Evolutionary conservation across 2,797 vertebrate genomes (phyloP), one percentile per base, ranked within the genome.

Genomic region (Antrozous pallidus): DNA sequence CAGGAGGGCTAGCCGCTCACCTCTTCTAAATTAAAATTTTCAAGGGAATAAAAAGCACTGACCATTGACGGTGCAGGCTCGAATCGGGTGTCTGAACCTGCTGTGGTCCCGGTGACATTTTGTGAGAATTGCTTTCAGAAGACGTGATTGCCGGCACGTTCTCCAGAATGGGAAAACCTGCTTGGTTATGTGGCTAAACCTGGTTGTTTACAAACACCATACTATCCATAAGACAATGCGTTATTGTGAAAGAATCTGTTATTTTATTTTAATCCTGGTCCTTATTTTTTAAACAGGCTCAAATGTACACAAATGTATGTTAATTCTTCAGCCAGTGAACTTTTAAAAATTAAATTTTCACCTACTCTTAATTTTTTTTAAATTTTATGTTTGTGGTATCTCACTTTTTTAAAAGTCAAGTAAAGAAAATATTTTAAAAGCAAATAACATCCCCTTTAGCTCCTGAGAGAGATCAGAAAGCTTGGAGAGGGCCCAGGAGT

Each of bases 371-470:
- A 5, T 90, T 96, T 73, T 93, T 90, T 95, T 96, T 92, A 18
- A 93, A 91, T 82, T 95, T 96, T 97, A 93, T 42, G 83, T 97
- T 97, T 96, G 73, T 95, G 92, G 54, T 96, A 91, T 97, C 92
- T 95, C 51, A 40, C 78, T 95, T 92, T 92, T 77, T 73, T 67
- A 96, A 92, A 91, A 97, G 92, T 89, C 17, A 20, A 97, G 96
- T 97, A 98, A 98, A 98, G 97, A 86, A 4, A 96, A 3, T 86
- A 79, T 95, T 96, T 98, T 96, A 0, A 97, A 97, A 91, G 28
- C 20, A 95, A 95, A 84, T 96, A 95, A 97, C 94, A 92, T 88
- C 91, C 79, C 80, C 94, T 83, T 84, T 42, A 93, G 47, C 92
- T 93, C 74, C 90, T 90, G 36, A 65, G 69, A 75, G 54, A 92